Percentiles rank a stretch among this genome's conserved stretches.
These are phyloP conservation scores for Calyptomena viridis DNA, from an alignment of 2,113 vertebrate genomes.

Conservation along the genomic window DNA sequence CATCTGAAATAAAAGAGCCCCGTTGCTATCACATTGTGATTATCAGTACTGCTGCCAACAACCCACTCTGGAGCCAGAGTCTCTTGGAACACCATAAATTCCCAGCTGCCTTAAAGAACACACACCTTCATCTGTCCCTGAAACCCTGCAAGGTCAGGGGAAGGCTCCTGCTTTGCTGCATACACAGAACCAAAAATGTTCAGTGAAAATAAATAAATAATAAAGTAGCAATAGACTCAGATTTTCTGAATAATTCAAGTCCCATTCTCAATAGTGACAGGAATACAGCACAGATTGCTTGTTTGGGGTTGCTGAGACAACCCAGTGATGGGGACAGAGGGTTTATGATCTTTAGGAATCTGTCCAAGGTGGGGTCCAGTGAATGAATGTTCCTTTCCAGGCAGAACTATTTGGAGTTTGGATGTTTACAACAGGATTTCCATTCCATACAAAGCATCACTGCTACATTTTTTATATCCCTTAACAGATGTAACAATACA, in stretches of 20 bases:
- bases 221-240: not conserved
- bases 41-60: constrained; percentile 45
- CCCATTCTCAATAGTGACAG: not conserved
- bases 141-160: constrained; percentile 20
- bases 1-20: constrained; percentile 48
- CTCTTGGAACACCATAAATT: constrained; percentile 52
- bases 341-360: not conserved
- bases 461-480: not conserved
- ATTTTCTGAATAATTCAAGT: not conserved
- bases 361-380: not conserved
- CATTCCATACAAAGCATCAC: not conserved
- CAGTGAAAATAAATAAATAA: not conserved
- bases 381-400: not conserved
- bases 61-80: constrained; percentile 2
- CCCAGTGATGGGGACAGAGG: not conserved
- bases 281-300: not conserved
- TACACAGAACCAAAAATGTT: constrained; percentile 1
- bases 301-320: not conserved
- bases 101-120: constrained; percentile 35
- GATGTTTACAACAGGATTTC: not conserved
- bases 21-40: constrained; percentile 33
- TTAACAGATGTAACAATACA: not conserved
- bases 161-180: not conserved
- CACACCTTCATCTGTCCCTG: constrained; percentile 7
- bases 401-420: not conserved